Base-by-base conservation (phyloP, 2,113 vertebrate genomes). In the Butorides virescens region DNA sequence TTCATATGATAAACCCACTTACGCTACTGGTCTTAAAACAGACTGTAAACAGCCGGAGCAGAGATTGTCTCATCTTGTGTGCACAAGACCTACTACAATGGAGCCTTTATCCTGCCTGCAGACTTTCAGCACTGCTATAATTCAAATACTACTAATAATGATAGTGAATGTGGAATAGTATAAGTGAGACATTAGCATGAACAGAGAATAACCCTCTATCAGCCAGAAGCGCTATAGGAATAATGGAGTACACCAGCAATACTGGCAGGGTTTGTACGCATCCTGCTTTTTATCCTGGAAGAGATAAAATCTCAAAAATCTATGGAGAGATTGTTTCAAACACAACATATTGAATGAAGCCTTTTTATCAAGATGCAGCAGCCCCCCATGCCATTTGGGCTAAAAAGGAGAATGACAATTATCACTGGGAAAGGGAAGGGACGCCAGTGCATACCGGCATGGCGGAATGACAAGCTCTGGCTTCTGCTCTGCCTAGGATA, bases 31-130 rank as follows among this genome's bases (percentile, higher is more conserved):
- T 75, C 81, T 76, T 92, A 34, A 92, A 96, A 53, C 94, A 95
- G 90, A 73, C 81, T 8, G 6, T 37, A 75, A 95, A 86, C 80
- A 92, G 84, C 74, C 6, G 0, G 74, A 83, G 71, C 81, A 92
- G 94, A 89, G 71, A 90, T 34, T 70, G 58, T 86, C 74, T 96
- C 95, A 27, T 96, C 93, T 34, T 82, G 70, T 63, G 66, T 79
- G 92, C 89, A 71, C 84, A 74, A 86, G 81, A 91, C 29, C 62
- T 34, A 52, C 77, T 55, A 94, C 89, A 95, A 95, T 77, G 81
- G 67, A 82, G 89, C 67, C 78, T 93, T 97, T 97, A 95, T 95
- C 77, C 74, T 52, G 74, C 82, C 95, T 88, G 77, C 89, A 95
- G 94, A 88, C 91, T 90, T 88, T 11, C 55, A 89, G 92, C 92